These are phyloP conservation scores for Agrochola macilenta DNA, from an alignment of 2,888 invertebrate genomes.

Conservation along the genomic window DNA sequence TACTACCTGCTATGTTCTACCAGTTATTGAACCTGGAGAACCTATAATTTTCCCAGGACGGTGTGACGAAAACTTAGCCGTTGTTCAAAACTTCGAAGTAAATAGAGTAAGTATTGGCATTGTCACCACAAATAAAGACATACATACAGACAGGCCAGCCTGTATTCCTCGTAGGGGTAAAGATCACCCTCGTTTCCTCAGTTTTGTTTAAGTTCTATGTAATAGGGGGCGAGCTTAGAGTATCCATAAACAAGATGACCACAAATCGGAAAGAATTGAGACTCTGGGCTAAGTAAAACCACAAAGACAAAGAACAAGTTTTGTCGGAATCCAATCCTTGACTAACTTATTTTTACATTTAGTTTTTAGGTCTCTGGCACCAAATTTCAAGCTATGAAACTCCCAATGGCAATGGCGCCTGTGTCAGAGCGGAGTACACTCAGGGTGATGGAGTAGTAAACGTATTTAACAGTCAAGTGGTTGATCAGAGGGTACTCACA, in stretches of 20 bases:
- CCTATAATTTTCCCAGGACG: constrained; percentile 79
- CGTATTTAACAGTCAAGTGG: constrained; percentile 82
- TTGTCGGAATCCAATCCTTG: not conserved
- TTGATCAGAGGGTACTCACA: constrained; percentile 74
- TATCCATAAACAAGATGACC: not conserved
- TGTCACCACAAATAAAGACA: not conserved
- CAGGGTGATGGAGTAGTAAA: constrained; percentile 69
- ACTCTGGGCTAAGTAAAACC: not conserved
- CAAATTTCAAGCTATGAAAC: constrained; percentile 80
- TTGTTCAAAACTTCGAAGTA: constrained; percentile 76
- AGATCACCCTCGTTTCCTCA: not conserved
- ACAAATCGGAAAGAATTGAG: not conserved
- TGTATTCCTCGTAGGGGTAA: not conserved
- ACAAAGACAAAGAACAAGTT: not conserved
- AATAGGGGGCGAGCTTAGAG: not conserved
- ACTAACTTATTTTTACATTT: constrained; percentile 11
- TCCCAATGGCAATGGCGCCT: constrained; percentile 74
- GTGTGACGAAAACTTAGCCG: constrained; percentile 75
- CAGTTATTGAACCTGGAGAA: constrained; percentile 74
- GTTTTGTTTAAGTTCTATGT: not conserved
- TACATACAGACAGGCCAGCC: too few species aligned
- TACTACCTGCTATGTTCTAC: constrained; percentile 76
- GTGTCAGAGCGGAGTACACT: constrained; percentile 78
- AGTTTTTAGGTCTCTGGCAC: constrained; percentile 85
- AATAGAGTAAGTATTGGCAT: constrained; percentile 72